These are phyloP conservation scores for Euplagia quadripunctaria DNA, from an alignment of 2,888 invertebrate species.

Conservation along the genomic window DNA sequence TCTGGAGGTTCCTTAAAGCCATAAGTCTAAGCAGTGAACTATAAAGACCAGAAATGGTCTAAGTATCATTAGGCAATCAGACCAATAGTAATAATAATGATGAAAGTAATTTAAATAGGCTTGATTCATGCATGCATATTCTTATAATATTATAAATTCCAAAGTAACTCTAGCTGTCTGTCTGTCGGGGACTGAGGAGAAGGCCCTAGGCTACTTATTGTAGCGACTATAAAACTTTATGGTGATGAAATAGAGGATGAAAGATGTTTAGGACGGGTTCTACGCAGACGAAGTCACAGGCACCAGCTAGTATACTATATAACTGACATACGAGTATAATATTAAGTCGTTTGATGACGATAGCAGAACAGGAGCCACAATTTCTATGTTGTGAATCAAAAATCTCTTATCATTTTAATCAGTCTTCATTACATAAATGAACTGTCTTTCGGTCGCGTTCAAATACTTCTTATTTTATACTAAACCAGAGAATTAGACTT, in stretches of 20 bases:
- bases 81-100: no score
- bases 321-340: neutral
- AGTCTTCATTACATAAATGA: neutral
- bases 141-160: no score
- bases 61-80: no score
- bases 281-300: neutral
- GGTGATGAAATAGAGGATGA: neutral
- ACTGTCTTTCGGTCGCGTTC: neutral
- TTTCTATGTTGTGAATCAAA: neutral
- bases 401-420: neutral
- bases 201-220: neutral
- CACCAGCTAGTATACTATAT: neutral
- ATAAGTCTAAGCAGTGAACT: no score
- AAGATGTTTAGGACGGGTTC: neutral
- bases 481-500: neutral
- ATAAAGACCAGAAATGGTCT: no score
- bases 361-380: neutral
- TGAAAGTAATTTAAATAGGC: neutral
- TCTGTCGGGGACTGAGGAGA: neutral
- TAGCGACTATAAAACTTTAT: neutral
- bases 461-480: conserved; percentile 11
- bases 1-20: no score
- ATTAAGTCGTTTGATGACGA: neutral
- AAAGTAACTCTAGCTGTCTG: neutral
- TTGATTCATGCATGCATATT: neutral